Conservation (phyloP, 2,113 vertebrate species). For the Tamias sibiricus region DNA sequence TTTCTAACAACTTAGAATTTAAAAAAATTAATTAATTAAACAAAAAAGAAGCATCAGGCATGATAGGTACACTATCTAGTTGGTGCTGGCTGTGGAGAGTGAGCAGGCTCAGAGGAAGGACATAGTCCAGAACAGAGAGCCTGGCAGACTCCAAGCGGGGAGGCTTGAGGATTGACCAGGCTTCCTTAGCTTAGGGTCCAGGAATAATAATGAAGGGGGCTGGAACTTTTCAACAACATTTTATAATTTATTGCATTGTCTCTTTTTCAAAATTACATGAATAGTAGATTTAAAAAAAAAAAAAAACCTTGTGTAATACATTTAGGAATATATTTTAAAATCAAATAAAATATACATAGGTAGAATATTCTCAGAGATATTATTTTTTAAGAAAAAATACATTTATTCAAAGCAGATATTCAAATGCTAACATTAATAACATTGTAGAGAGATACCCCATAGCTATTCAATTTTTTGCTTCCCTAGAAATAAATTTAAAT, state of each 20-base stretch:
- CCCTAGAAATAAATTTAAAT: neutral
- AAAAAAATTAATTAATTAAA: too few relatives aligned
- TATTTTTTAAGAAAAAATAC: neutral
- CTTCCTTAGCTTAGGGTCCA: neutral
- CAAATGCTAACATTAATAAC: neutral
- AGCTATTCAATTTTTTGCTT: neutral
- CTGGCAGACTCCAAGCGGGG: too few relatives aligned
- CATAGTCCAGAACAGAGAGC: rapidly evolving
- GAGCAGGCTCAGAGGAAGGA: rapidly evolving
- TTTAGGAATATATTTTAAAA: neutral
- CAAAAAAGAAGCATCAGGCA: neutral
- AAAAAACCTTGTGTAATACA: neutral
- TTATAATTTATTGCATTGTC: too few relatives aligned
- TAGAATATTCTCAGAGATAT: neutral
- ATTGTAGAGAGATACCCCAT: neutral
- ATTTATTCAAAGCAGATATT: neutral
- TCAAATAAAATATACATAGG: neutral
- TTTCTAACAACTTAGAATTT: too few relatives aligned
- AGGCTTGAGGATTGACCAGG: neutral
- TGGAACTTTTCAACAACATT: neutral
- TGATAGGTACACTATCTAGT: rapidly evolving
- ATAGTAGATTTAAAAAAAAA: neutral
- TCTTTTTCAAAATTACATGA: neutral
- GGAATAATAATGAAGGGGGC: neutral
- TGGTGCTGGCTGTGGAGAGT: rapidly evolving